Base-by-base conservation (phyloP, 2,888 invertebrate species). In the Lepidochrysops patricia region DNA sequence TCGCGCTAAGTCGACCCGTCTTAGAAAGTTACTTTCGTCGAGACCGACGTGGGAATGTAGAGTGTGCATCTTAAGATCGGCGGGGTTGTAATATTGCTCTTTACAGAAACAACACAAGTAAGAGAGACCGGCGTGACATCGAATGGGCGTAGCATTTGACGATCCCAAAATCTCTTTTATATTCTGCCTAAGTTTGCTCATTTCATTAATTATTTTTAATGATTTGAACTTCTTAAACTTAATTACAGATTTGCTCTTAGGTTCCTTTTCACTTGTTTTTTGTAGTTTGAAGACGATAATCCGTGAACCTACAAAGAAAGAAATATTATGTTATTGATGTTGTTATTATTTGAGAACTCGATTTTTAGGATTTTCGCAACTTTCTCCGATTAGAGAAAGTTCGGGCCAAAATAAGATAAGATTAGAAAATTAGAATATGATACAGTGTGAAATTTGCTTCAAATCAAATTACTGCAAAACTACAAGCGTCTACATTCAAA, bases 171-270 rank as follows among this genome's bases (percentile, higher is more conserved):
- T 68, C 60, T 68, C 69, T 57, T 68, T 64, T 35, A 77, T 63
- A 60, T 75, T 78, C 1, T 82, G 80, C 7, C 80, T 72, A 57
- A 84, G 86, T 67, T 81, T 76, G 32, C 80, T 80, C 2, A 83
- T 64, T 66, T 85, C 84, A 0, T 61, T 52, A 12, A 19, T 19
- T 19, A 19, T 43, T 43, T 15, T 43, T 43, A 43, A 9, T 12
- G 43, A 9, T 9, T 15, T 43, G 9, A 15, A 43, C 19, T 43
- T 43, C 27, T 48, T n/a, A 48, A 48, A 57, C 29, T 48, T 50
- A 34, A 34, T 23, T 50, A 29, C 50, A 34, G 50, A 26, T 25
- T 50, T 26, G 32, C 50, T 50, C 35, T 35, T 23, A n/a, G 27
- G 27, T 59, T 26, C 35, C 15, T 35, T 52, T 13, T 59, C 52